Percentiles rank a stretch among this genome's conserved stretches.
These are phyloP conservation scores for Argya squamiceps DNA, from an alignment of 2,797 vertebrate species.

Conservation along the genomic window DNA sequence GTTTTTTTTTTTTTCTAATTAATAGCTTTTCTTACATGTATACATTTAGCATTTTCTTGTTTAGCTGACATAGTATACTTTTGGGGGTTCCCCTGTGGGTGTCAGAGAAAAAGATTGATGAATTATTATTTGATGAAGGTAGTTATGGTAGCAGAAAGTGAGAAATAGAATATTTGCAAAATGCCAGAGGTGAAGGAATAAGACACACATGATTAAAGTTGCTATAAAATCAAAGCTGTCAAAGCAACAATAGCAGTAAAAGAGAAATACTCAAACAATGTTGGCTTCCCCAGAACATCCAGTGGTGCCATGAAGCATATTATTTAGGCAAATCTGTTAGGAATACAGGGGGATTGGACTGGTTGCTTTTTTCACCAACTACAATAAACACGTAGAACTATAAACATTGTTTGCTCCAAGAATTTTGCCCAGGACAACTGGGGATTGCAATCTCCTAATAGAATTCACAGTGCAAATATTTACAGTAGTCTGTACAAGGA, in stretches of 20 bases:
- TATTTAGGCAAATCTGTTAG: constrained; percentile 59
- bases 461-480: constrained; percentile 18
- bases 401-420: constrained; percentile 54
- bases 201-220: constrained; percentile 77
- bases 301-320: constrained; percentile 55
- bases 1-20: constrained; percentile 41
- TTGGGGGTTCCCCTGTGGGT: constrained; percentile 42
- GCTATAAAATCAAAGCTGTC: constrained; percentile 78
- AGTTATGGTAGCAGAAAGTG: constrained; percentile 65
- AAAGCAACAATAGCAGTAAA: constrained; percentile 74
- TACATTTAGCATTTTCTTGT: constrained; percentile 71
- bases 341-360: not conserved
- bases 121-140: constrained; percentile 71
- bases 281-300: constrained; percentile 58
- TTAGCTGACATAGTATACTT: constrained; percentile 53
- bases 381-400: constrained; percentile 54
- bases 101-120: constrained; percentile 56
- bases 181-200: constrained; percentile 78
- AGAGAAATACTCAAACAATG: constrained; percentile 71
- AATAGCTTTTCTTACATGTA: constrained; percentile 58
- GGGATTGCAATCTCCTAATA: constrained; percentile 39
- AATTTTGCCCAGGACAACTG: constrained; percentile 52
- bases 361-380: constrained; percentile 45
- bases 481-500: not conserved
- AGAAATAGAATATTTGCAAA: constrained; percentile 76